Conservation (phyloP, 2,113 vertebrate genomes). For the Brachypteracias leptosomus region DNA sequence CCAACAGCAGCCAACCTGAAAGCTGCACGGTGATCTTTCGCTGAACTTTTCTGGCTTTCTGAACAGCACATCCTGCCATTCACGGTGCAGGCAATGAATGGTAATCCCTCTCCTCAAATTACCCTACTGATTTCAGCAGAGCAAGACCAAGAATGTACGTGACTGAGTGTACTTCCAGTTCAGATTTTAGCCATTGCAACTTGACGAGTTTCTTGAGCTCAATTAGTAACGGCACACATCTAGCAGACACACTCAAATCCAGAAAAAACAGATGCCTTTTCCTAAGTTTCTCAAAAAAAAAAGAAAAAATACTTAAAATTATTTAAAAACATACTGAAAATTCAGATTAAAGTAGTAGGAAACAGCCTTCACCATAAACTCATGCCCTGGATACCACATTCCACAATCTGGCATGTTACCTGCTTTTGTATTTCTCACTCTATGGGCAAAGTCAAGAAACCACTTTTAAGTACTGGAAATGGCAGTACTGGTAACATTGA, state of each 20-base stretch:
- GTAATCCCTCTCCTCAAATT: slow-evolving; percentile 61
- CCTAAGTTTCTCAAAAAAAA: neutral
- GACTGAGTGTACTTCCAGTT: slow-evolving; percentile 31
- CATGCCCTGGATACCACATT: neutral
- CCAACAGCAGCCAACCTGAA: neutral
- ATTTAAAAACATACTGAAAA: neutral
- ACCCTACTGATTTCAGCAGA: neutral
- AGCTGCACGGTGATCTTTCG: neutral
- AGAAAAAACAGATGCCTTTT: neutral
- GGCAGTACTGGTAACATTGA: neutral
- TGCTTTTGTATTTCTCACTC: neutral
- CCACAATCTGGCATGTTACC: neutral
- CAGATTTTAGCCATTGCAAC: neutral
- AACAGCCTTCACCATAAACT: neutral
- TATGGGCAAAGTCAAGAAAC: neutral
- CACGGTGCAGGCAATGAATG: neutral
- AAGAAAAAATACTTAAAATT: neutral
- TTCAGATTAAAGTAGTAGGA: neutral
- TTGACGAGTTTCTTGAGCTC: neutral
- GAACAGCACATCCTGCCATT: slow-evolving; percentile 40
- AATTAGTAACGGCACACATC: neutral
- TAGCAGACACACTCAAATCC: neutral
- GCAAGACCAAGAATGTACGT: slow-evolving; percentile 45
- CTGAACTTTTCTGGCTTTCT: neutral
- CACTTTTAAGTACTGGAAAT: neutral